phyloP scores from a whole-genome alignment of 64 coral and sea anemone genomes.

The Actinia equina region DNA sequence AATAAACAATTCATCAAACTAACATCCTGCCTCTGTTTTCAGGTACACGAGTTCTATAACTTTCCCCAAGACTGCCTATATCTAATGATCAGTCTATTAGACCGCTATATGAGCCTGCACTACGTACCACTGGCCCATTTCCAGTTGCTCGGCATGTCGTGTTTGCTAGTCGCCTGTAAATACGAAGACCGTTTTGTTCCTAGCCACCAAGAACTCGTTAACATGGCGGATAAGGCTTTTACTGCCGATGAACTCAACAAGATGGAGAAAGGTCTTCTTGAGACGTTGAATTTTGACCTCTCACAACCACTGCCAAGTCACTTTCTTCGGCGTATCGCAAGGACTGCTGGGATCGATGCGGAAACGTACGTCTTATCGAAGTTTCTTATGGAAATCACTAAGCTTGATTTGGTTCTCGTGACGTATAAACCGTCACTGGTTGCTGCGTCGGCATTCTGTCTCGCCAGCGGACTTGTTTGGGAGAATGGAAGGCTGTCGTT shows the following conservation, averaged over 20 bases:
- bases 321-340: slow-evolving; percentile 17
- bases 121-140: background rate
- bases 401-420: slow-evolving; percentile 9
- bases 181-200: slow-evolving; percentile 32
- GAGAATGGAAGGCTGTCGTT: background rate
- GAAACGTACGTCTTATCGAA: slow-evolving; percentile 22
- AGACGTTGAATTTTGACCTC: slow-evolving; percentile 2
- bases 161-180: slow-evolving; percentile 23
- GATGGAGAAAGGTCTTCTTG: slow-evolving; percentile 7
- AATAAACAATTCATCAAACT: too few species aligned
- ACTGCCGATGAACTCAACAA: background rate
- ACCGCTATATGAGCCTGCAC: slow-evolving; percentile 19
- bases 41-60: slow-evolving; percentile 33
- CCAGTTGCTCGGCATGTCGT: slow-evolving; percentile 28
- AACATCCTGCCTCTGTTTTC: background rate
- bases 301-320: slow-evolving; percentile 17
- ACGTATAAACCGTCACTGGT: slow-evolving; percentile 21
- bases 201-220: background rate
- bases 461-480: slow-evolving; percentile 16
- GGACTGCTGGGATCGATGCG: background rate
- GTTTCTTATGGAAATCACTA: slow-evolving; percentile 3
- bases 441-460: background rate
- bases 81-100: slow-evolving; percentile 8
- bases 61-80: slow-evolving; percentile 29
- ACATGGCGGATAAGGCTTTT: slow-evolving; percentile 23